Evolutionary conservation across 1,140 invertebrate species (phyloP).

Genomic region (Leptinotarsa lineolata): DNA sequence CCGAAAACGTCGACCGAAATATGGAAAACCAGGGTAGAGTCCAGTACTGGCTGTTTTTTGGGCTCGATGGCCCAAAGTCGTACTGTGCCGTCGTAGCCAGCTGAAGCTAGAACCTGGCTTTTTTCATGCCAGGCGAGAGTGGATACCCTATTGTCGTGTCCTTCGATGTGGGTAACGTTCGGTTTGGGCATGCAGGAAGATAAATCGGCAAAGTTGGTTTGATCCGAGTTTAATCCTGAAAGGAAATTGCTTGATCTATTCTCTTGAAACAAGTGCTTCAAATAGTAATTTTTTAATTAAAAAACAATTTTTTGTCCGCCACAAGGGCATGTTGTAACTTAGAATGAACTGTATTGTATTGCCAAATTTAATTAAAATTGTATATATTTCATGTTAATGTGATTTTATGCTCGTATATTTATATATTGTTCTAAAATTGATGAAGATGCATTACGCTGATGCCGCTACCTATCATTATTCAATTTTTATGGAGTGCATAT

Average conservation of each 20-base stretch:
- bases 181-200: conserved; percentile 56
- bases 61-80: conserved; percentile 63
- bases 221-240: conserved; percentile 43
- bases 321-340: no score
- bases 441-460: no score
- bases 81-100: conserved; percentile 70
- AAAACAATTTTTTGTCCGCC: no score
- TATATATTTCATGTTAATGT: no score
- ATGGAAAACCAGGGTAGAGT: conserved; percentile 66
- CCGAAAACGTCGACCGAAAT: conserved; percentile 59
- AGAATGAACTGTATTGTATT: no score
- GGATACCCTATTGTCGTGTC: conserved; percentile 60
- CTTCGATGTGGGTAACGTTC: conserved; percentile 58
- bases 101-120: conserved; percentile 60
- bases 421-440: no score
- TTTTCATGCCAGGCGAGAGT: conserved; percentile 57
- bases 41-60: conserved; percentile 54
- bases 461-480: no score
- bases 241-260: not conserved
- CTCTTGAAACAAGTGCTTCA: no score
- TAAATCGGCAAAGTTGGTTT: conserved; percentile 59
- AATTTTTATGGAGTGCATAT: no score
- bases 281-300: no score
- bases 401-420: no score
- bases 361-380: no score